phyloP scores from a whole-genome alignment of 2,888 invertebrate genomes.

The Acronicta psi region DNA sequence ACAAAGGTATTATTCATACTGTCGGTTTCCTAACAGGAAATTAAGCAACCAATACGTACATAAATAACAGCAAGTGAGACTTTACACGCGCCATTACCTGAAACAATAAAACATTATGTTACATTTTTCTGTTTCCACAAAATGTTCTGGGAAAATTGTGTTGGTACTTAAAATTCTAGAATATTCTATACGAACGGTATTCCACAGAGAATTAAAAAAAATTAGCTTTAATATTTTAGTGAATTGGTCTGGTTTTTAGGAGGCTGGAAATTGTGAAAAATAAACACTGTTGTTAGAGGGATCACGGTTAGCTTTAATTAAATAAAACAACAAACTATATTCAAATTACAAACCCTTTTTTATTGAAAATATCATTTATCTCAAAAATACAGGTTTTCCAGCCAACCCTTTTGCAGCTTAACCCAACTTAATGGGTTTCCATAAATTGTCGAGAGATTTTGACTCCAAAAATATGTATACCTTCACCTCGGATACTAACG shows the following conservation, averaged over 20 bases:
- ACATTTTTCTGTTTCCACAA: constrained; percentile 35
- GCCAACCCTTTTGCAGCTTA: too few relatives aligned
- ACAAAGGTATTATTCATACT: constrained; percentile 53
- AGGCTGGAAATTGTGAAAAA: neutral
- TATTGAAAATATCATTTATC: too few relatives aligned
- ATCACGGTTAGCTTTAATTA: too few relatives aligned
- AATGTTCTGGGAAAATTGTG: constrained; percentile 9
- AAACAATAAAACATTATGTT: constrained; percentile 70
- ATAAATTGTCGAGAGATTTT: too few relatives aligned
- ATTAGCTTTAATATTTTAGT: neutral
- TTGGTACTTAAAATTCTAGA: neutral
- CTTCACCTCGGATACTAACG: too few relatives aligned
- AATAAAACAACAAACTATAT: too few relatives aligned
- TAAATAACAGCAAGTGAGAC: constrained; percentile 70
- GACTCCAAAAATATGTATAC: too few relatives aligned
- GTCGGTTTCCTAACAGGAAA: constrained; percentile 66
- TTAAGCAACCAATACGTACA: constrained; percentile 73
- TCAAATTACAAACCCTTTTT: too few relatives aligned
- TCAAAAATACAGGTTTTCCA: too few relatives aligned
- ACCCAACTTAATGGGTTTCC: too few relatives aligned
- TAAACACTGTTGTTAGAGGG: too few relatives aligned
- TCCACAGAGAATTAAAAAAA: neutral
- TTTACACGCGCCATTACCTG: constrained; percentile 81
- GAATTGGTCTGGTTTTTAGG: neutral
- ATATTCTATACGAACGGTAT: too few relatives aligned